Conservation (phyloP, 2,797 vertebrate species). For the Melopsittacus undulatus region DNA sequence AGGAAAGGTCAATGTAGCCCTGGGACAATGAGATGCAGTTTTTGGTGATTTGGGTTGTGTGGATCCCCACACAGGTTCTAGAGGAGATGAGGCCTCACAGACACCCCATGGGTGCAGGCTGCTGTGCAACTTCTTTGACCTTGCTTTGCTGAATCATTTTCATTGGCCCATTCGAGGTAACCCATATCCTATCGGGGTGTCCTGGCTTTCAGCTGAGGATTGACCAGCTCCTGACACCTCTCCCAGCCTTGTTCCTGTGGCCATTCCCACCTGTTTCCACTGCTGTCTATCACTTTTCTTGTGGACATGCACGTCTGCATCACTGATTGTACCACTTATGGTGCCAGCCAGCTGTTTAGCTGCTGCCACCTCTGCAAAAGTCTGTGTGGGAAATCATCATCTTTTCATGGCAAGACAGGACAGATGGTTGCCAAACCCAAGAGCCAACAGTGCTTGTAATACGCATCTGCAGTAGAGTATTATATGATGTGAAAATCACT, state of each 20-base stretch:
- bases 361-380: background rate
- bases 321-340: too few species aligned
- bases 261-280: background rate
- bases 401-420: background rate
- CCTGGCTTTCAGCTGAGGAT: background rate
- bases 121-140: background rate
- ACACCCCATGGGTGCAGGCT: rapidly evolving
- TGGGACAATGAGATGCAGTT: background rate
- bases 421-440: background rate
- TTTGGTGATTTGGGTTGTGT: background rate
- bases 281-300: background rate
- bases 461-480: background rate
- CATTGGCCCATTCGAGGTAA: background rate
- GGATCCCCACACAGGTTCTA: background rate
- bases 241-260: background rate
- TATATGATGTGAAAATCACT: background rate
- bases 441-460: background rate
- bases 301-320: background rate
- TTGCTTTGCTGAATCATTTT: background rate
- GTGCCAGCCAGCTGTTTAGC: background rate
- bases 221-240: background rate
- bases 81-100: background rate
- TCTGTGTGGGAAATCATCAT: background rate
- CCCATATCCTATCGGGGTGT: rapidly evolving
- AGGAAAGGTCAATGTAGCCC: background rate